Conservation (phyloP, 1,140 invertebrate genomes). For the Ctenoplectra terminalis region DNA sequence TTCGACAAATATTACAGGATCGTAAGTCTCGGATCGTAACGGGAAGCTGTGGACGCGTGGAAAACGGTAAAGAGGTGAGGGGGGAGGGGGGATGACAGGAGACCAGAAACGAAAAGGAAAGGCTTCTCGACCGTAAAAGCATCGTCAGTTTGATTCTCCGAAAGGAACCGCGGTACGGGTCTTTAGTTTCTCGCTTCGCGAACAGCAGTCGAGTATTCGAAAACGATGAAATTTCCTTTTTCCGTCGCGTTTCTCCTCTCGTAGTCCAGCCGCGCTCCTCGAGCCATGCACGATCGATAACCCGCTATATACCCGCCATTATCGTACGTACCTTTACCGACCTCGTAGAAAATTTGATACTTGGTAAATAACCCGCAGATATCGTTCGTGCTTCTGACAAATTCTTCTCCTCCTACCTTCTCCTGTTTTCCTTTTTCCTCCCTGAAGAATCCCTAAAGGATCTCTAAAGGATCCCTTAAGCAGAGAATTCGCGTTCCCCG, state of each 20-base stretch:
- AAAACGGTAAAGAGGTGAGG: too few species aligned
- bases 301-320: conserved; percentile 42
- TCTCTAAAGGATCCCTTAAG: too few species aligned
- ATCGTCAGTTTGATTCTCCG: conserved; percentile 28
- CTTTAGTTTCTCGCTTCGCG: conserved; percentile 38
- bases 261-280: conserved; percentile 18
- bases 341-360: conserved; percentile 50
- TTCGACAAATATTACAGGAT: conserved; percentile 76
- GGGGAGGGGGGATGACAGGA: background rate
- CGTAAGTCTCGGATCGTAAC: conserved; percentile 67
- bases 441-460: too few species aligned
- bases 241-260: conserved; percentile 18
- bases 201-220: conserved; percentile 34
- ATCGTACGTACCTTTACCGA: conserved; percentile 39
- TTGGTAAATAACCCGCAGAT: conserved; percentile 41
- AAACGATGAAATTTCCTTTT: conserved; percentile 47
- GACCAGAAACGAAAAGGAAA: background rate
- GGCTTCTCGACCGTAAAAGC: conserved; percentile 29
- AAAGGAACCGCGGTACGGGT: conserved; percentile 25
- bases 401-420: background rate
- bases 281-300: conserved; percentile 59
- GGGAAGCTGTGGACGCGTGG: background rate
- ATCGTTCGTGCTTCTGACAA: conserved; percentile 4
- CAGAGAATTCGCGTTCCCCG: background rate
- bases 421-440: background rate